Conservation (phyloP, 1,140 invertebrate species). For the Lordiphosa stackelbergi region DNA sequence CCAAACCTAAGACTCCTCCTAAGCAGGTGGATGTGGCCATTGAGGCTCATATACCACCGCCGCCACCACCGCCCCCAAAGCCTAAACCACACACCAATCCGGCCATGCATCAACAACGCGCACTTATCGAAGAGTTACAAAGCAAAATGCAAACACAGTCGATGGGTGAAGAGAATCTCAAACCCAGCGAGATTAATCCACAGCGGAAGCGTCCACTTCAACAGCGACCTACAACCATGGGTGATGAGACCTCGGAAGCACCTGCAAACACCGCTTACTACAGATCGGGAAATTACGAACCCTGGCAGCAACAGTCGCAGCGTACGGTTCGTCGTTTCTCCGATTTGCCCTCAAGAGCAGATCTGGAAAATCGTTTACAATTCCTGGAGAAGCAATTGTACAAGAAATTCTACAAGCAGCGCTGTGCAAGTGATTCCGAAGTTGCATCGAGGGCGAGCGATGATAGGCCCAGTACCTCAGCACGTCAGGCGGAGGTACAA, state of each 20-base stretch:
- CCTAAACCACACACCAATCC: constrained; percentile 13
- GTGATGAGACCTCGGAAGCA: constrained; percentile 76
- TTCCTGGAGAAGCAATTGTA: constrained; percentile 74
- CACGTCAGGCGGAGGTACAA: constrained; percentile 39
- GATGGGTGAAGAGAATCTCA: constrained; percentile 62
- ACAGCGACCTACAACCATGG: constrained; percentile 60
- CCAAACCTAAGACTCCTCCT: constrained; percentile 17
- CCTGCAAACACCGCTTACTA: constrained; percentile 75
- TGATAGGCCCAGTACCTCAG: constrained; percentile 53
- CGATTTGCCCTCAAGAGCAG: constrained; percentile 71
- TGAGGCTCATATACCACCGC: constrained; percentile 54
- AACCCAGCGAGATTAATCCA: constrained; percentile 65
- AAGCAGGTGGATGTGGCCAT: constrained; percentile 51
- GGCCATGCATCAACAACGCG: constrained; percentile 44
- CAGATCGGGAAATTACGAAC: constrained; percentile 71
- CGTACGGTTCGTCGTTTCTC: constrained; percentile 76
- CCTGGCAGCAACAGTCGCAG: constrained; percentile 37
- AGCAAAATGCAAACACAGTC: constrained; percentile 54
- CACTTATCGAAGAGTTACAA: constrained; percentile 67
- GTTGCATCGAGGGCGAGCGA: constrained; percentile 62
- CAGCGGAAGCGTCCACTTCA: constrained; percentile 35
- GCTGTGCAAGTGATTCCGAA: constrained; percentile 77
- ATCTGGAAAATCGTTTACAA: constrained; percentile 75
- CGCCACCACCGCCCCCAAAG: constrained; percentile 28
- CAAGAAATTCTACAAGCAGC: constrained; percentile 75